Evolutionary conservation across 2,797 vertebrate genomes (phyloP), one percentile per base, ranked within the genome.

Genomic region (Pseudomugil gertrudae): DNA sequence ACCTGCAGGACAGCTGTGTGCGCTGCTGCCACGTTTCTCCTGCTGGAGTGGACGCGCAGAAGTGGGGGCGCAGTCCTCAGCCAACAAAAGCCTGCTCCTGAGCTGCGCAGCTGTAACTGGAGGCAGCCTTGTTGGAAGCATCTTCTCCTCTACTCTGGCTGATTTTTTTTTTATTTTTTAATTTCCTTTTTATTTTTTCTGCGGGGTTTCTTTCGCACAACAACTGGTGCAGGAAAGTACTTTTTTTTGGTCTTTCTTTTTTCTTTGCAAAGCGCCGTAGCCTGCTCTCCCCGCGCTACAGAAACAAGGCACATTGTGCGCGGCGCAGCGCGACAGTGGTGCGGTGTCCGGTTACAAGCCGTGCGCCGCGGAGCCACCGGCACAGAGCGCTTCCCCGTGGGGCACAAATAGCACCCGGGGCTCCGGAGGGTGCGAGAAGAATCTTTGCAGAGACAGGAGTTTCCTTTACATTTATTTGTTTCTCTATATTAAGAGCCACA

Each of bases 271-370:
- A 19, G 47, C 13, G 10, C 23, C 9, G 50, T 61, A 45, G 62
- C 35, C 45, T 32, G 52, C 60, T 50, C 57, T 72, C 67, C 63
- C 61, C 38, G 10, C 36, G 17, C n/a, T 59, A 38, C 60, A 35
- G 66, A 83, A 80, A 70, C 76, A 84, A 86, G 79, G 84, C 82
- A 59, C 53, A 79, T 78, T 78, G 83, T 89, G 81, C 81, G 89
- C 70, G 86, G 90, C 85, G 89, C 90, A 92, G 89, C 86, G 82
- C 80, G 84, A 80, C 87, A 64, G 84, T 71, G 79, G 84, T 71
- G 79, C 76, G 82, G 92, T 90, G 90, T 92, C 91, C 84, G 89
- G 55, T 92, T 92, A 90, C 91, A 88, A 65, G 29, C 79, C 74
- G 85, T 82, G 89, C 85, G 79, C 80, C 35, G 84, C 54, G 84